Evolutionary conservation across 64 coral and sea anemone genomes (phyloP), one percentile per base, ranked within the genome.

Genomic region (Astreopora myriophthalma): DNA sequence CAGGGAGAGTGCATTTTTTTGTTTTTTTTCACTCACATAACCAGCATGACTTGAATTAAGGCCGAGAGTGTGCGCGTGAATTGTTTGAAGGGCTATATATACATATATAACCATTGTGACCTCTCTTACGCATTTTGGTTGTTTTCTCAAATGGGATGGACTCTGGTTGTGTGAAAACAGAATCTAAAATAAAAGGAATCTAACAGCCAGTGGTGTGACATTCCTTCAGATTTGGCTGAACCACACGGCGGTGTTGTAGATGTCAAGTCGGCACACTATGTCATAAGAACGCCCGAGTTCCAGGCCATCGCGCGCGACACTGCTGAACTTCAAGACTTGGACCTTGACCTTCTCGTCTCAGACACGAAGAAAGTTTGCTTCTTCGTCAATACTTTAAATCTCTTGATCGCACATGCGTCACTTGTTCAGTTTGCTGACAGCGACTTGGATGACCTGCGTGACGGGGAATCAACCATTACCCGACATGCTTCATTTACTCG

Each of bases 381-480:
- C 70, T 99, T 93, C 74, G 58, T 87, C n/a, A 99, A 99, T 73
- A 89, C 95, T 11, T 69, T 99, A 6, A 99, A 99, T 77, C 72
- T 96, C 8, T 82, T 99, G 7, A 74, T 99, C 22, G 90, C 83
- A 16, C 94, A 99, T 73, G 94, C 97, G 3, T 91, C 87, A 33
- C 71, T 99, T 25, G 35, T 90, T 32, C 73, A 97, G 36, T 91
- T 95, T 51, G 35, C 57, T 2, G 48, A 69, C 24, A 33, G 57
- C n/a, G 42, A 52, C 13, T 25, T 44, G 22, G 73, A 89, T 39
- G 80, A 90, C 46, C 78, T 74, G 35, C 49, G 49, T 62, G 85
- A 90, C 44, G 23, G 46, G 17, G 64, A 62, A 19, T 58, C 66
- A 5, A 17, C 34, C 10, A 66, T 89, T 48, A 31, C 79, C 64